Evolutionary conservation across 2,888 invertebrate species (phyloP).

Genomic region (Galeopsomyia nigrocyanea): DNA sequence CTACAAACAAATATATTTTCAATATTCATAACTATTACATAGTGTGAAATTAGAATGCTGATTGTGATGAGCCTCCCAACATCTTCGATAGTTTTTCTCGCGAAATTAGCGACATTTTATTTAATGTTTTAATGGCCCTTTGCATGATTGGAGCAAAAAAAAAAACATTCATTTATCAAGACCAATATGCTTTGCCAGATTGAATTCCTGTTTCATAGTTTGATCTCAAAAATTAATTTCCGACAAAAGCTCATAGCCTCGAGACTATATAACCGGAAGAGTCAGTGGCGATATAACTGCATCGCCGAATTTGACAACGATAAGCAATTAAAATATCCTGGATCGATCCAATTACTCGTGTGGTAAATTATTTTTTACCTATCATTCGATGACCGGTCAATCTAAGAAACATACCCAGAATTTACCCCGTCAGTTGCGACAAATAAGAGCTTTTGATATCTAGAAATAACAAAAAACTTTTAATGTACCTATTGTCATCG

Average conservation of each 20-base stretch:
- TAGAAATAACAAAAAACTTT: slow-evolving; percentile 85
- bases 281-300: too few species aligned
- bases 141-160: slow-evolving; percentile 74
- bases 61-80: too few species aligned
- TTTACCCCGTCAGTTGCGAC: slow-evolving; percentile 84
- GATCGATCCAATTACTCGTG: not conserved
- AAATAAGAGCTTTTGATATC: slow-evolving; percentile 96
- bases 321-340: too few species aligned
- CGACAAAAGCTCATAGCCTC: too few species aligned
- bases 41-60: slow-evolving; percentile 62
- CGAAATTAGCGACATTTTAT: slow-evolving; percentile 92
- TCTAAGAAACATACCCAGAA: slow-evolving; percentile 88
- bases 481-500: too few species aligned
- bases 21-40: slow-evolving; percentile 13
- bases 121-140: slow-evolving; percentile 76
- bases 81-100: slow-evolving; percentile 81
- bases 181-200: slow-evolving; percentile 77
- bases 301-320: too few species aligned
- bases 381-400: slow-evolving; percentile 85
- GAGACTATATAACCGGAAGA: too few species aligned
- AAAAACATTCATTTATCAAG: slow-evolving; percentile 85
- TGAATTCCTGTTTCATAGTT: slow-evolving; percentile 75
- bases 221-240: too few species aligned
- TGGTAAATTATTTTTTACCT: slow-evolving; percentile 60
- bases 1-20: slow-evolving; percentile 40